Evolutionary conservation across 2,888 invertebrate species (phyloP), one percentile per base, ranked within the genome.

Genomic region (Tetrapedia diversipes): DNA sequence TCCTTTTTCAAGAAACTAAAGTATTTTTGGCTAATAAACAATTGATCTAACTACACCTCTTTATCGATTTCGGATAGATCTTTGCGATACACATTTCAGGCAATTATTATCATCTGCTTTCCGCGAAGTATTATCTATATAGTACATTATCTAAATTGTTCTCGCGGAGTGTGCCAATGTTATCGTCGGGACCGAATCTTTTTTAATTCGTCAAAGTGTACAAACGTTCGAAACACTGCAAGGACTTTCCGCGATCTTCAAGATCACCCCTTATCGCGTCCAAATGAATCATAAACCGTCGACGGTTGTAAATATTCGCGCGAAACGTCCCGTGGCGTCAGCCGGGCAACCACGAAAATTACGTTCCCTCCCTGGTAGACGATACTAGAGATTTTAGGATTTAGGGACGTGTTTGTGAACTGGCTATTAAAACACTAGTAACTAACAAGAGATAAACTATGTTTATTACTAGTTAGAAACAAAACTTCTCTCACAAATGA

Each of bases 91-190:
- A 8, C 16, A n/a, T n/a, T 27, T 27, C 16, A 11, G 10, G 27
- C 6, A n/a, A 10, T 39, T 11, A 6, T 57, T 39, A 10, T n/a
- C 24, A 41, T 41, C 22, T 34, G 22, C 16, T 60, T 34, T 22
- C 43, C 14, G 32, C 10, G 1, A 45, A 60, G 3, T 60, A 22
- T 60, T 45, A 45, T n/a, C n/a, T n/a, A n/a, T n/a, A n/a, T n/a
- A n/a, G n/a, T n/a, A n/a, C n/a, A n/a, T n/a, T n/a, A n/a, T 45
- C 45, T 45, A 60, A 60, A 60, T 60, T 45, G 16, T 45, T 19
- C 34, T 34, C n/a, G n/a, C 27, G 11, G 45, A 22, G 22, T 10
- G 45, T 16, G 22, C 11, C 45, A 14, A 60, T 16, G 32, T 60
- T 60, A 60, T 45, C 59, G 29, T 8, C 14, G 14, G 4, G 19